Evolutionary conservation across 2,797 vertebrate genomes (phyloP).

Genomic region (Pantherophis alleghaniensis): DNA sequence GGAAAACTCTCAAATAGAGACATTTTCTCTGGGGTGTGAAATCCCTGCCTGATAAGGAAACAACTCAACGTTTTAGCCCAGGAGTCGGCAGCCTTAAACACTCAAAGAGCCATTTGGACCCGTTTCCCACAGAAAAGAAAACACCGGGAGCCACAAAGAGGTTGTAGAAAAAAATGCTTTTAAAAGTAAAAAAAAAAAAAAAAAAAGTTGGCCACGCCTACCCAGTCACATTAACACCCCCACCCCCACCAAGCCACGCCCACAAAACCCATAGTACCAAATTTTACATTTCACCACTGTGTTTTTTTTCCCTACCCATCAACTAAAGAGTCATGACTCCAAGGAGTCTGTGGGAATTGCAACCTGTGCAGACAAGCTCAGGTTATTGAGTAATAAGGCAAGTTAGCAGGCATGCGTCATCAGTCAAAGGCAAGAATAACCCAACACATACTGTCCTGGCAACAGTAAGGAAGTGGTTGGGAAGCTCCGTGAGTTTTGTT

Average conservation of each 20-base stretch:
- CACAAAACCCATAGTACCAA: too few species aligned
- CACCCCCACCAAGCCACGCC: too few species aligned
- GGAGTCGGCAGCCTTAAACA: too few species aligned
- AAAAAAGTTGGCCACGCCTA: too few species aligned
- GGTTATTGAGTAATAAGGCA: not conserved
- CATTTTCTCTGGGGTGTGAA: not conserved
- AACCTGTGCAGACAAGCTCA: not conserved
- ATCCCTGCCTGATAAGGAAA: conserved; percentile 14
- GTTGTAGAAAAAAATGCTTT: too few species aligned
- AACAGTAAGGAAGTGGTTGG: not conserved
- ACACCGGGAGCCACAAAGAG: too few species aligned
- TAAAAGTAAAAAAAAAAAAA: too few species aligned
- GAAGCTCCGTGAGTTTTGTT: not conserved
- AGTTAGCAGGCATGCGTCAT: not conserved
- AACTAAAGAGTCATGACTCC: not conserved
- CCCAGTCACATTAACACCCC: too few species aligned
- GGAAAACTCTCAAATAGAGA: conserved; percentile 7
- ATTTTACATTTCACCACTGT: too few species aligned
- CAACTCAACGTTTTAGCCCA: not conserved
- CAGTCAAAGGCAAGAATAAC: not conserved
- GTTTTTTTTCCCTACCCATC: not conserved
- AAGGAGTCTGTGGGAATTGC: not conserved
- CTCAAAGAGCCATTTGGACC: too few species aligned
- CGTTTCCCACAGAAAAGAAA: too few species aligned
- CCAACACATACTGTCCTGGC: not conserved